Conservation (phyloP, 2,113 vertebrate species). For the Toxotes chatareus region DNA sequence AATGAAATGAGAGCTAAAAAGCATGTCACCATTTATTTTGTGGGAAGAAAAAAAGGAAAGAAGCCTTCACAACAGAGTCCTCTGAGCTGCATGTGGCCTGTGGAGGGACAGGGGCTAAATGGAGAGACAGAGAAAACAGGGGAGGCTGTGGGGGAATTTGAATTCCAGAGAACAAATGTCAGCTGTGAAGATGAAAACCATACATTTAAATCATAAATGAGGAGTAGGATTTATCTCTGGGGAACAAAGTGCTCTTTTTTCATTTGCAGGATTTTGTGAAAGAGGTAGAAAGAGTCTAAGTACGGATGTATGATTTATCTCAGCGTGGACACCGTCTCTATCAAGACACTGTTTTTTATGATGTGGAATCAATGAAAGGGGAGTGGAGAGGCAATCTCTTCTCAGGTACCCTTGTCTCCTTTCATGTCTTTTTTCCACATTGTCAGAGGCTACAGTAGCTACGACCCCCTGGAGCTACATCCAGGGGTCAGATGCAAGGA, state of each 20-base stretch:
- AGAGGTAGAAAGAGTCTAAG: neutral
- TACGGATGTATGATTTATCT: constrained; percentile 1
- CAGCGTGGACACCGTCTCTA: neutral
- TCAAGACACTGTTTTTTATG: constrained; percentile 9
- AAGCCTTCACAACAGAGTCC: constrained; percentile 19
- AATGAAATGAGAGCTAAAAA: constrained; percentile 35
- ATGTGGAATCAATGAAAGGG: constrained; percentile 32
- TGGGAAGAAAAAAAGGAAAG: neutral
- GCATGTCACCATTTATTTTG: constrained; percentile 48
- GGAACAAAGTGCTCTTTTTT: neutral
- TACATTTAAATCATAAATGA: constrained; percentile 21
- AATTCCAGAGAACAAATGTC: constrained; percentile 3
- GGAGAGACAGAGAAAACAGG: constrained; percentile 2
- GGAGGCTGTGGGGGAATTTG: constrained; percentile 26
- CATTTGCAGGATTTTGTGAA: constrained; percentile 18
- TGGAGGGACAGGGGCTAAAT: constrained; percentile 3
- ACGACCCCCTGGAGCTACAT: constrained; percentile 55
- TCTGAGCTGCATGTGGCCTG: constrained; percentile 10
- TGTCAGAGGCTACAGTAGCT: constrained; percentile 47
- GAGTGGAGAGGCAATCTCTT: constrained; percentile 31
- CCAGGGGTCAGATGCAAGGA: constrained; percentile 59
- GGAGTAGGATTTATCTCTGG: neutral
- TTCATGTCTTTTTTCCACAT: constrained; percentile 19
- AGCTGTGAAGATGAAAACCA: constrained; percentile 31
- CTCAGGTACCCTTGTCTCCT: constrained; percentile 17